Base-by-base conservation (phyloP, 2,888 invertebrate genomes). In the Heliconius hortense region DNA sequence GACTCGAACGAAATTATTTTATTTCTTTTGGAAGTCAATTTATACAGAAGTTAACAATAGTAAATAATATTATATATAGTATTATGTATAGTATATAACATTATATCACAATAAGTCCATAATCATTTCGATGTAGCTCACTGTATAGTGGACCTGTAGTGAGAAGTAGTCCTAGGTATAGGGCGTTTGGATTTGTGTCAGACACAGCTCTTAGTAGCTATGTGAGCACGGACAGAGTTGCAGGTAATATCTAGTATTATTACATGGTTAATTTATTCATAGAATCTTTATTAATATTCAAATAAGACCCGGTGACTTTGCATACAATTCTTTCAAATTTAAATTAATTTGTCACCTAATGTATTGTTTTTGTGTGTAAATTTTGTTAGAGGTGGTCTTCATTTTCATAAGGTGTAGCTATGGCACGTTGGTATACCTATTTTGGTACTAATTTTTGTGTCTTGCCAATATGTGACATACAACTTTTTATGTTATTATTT, bases 311-410 rank as follows among this genome's bases (percentile, higher is more conserved):
- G 24, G 26, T 60, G 18, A 39, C 39, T 60, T 71, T 60, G 70
- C 60, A 71, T 71, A 71, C 70, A 71, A 71, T 69, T n/a, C 24
- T 24, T 60, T 71, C n/a, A 31, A 26, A n/a, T 70, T 70, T 70
- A 59, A 68, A 48, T 68, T 28, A 69, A 53, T 69, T 53, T 53
- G 31, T 69, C 53, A 53, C 28, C n/a, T 15, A 59, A 70, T 24
- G 5, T 39, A 48, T 69, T 53, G 28, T 60, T 31, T 71, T 59
- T 60, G 35, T 71, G 24, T 59, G 59, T 59, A 39, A 70, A 59
- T 70, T 59, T 59, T 60, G 35, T 60, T 70, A 35, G 35, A 28
- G 70, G 59, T 70, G 70, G 70, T 70, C 70, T 31, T 35, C 26
- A 24, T 39, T 59, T 56, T 59, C 28, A 31, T 60, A 39, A 59